Evolutionary conservation across 2,888 invertebrate genomes (phyloP).

Genomic region (Agriopis marginaria): DNA sequence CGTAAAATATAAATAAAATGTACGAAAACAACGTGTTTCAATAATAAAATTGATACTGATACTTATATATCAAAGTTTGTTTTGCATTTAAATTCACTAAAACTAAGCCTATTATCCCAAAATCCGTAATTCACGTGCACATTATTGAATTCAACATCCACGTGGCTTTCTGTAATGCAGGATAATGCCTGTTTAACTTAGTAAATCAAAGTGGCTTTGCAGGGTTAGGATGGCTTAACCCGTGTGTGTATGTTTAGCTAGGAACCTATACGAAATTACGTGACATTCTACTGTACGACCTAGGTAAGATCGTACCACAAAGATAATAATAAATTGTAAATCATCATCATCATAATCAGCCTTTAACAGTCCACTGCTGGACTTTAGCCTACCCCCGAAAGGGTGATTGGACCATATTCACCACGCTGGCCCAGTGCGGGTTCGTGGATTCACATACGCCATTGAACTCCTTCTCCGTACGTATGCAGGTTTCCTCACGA

Average conservation of each 20-base stretch:
- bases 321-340: too few relatives aligned
- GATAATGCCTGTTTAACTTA: slow-evolving; percentile 23
- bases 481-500: too few relatives aligned
- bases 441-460: too few relatives aligned
- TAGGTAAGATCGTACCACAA: background rate
- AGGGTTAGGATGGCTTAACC: slow-evolving; percentile 10
- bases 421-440: too few relatives aligned
- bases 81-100: background rate
- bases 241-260: slow-evolving; percentile 9
- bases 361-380: too few relatives aligned
- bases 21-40: too few relatives aligned
- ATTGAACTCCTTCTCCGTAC: too few relatives aligned
- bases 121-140: slow-evolving; percentile 11
- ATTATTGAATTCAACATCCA: slow-evolving; percentile 11
- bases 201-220: slow-evolving; percentile 22
- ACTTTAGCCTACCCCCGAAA: too few relatives aligned
- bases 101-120: background rate
- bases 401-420: too few relatives aligned
- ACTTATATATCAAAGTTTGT: background rate
- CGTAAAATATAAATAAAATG: too few relatives aligned
- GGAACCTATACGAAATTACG: background rate
- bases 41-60: too few relatives aligned
- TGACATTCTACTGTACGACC: background rate
- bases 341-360: too few relatives aligned
- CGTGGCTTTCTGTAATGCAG: slow-evolving; percentile 6